Evolutionary conservation across 2,888 invertebrate species (phyloP).

Genomic region (Leucozona laternaria): DNA sequence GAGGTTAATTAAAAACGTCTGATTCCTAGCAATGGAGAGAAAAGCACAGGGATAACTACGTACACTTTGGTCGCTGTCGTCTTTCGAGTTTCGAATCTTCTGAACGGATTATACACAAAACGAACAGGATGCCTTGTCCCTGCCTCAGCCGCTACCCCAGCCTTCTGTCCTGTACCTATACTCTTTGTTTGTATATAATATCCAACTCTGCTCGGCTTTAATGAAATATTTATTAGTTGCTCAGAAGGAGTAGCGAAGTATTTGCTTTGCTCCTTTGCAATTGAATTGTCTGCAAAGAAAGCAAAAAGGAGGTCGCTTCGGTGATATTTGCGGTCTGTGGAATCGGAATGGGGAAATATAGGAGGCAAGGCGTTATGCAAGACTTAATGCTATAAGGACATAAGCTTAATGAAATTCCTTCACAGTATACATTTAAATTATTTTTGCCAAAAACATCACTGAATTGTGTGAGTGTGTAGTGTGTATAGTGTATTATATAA

Average conservation of each 20-base stretch:
- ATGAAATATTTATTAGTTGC: conserved; percentile 73
- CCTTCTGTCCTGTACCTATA: background rate
- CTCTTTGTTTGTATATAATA: conserved; percentile 25
- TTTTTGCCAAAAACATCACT: conserved; percentile 24
- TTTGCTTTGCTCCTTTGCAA: conserved; percentile 68
- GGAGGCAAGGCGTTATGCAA: conserved; percentile 20
- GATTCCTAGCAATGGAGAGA: conserved; percentile 60
- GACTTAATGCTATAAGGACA: conserved; percentile 36
- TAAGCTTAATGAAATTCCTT: conserved; percentile 68
- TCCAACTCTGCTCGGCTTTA: conserved; percentile 37
- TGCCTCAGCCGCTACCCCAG: no score
- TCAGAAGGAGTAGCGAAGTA: conserved; percentile 47
- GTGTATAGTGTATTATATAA: conserved; percentile 24
- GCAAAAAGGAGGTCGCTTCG: conserved; percentile 35
- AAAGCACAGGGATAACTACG: conserved; percentile 25
- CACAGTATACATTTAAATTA: conserved; percentile 54
- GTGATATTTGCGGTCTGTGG: conserved; percentile 42
- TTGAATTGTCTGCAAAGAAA: conserved; percentile 58
- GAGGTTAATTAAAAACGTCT: conserved; percentile 78
- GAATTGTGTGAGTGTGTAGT: background rate
- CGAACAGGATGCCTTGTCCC: background rate
- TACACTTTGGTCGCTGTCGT: conserved; percentile 13
- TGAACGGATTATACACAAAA: conserved; percentile 33
- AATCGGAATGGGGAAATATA: conserved; percentile 25
- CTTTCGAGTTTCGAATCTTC: conserved; percentile 8